A percentile compares a stretch with the other conserved stretches of the same genome.
Evolutionary conservation across 2,888 invertebrate genomes (phyloP).

Genomic region (Podotricha telesiphe): DNA sequence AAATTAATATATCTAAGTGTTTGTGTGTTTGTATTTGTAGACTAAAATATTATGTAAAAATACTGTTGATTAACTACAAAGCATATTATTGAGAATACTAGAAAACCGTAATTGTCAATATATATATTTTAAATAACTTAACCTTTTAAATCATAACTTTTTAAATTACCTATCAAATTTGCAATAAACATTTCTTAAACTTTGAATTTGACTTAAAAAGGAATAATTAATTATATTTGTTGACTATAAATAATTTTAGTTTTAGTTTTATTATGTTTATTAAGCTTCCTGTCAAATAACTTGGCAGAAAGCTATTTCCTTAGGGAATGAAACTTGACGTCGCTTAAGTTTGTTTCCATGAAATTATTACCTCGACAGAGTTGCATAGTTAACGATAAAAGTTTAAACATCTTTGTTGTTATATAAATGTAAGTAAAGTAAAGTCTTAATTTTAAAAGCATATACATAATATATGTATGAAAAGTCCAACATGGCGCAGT

Average conservation of each 20-base stretch:
- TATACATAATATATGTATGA: too few species aligned
- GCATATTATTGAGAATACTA: too few species aligned
- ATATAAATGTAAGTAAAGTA: neutral
- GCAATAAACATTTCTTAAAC: neutral
- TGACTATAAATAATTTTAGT: neutral
- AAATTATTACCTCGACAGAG: slow-evolving; percentile 12
- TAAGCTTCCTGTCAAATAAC: slow-evolving; percentile 26
- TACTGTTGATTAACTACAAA: too few species aligned
- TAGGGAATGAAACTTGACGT: slow-evolving; percentile 27
- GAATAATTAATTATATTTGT: neutral
- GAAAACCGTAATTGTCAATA: too few species aligned
- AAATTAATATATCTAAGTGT: too few species aligned
- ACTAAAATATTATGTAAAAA: too few species aligned
- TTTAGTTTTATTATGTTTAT: slow-evolving; percentile 12
- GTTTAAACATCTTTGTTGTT: neutral
- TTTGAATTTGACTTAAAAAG: neutral
- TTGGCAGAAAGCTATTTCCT: slow-evolving; percentile 32
- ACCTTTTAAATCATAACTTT: too few species aligned
- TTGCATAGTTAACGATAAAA: slow-evolving; percentile 15
- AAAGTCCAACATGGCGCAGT: too few species aligned
- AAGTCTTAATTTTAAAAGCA: too few species aligned
- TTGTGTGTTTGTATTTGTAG: too few species aligned
- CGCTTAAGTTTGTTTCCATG: slow-evolving; percentile 28
- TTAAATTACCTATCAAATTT: too few species aligned
- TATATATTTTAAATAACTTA: too few species aligned